Base-by-base conservation (phyloP, 2,888 invertebrate species). In the Polietes domitor region DNA sequence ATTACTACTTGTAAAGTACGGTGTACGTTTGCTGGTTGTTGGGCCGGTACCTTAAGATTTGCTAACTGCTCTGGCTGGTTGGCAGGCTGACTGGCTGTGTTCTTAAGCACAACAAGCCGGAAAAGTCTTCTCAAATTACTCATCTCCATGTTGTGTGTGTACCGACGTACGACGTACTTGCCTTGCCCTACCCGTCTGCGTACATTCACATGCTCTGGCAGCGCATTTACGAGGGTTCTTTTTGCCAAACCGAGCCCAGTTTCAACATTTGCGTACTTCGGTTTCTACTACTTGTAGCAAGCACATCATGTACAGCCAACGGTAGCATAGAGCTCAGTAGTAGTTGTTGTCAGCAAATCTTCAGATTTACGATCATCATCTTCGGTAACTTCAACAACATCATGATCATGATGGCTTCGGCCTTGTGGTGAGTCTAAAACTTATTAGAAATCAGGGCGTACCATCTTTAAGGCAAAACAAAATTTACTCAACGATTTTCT, bases 41-140 rank as follows among this genome's bases (percentile, higher is more conserved):
- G 63, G 37, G 74, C 53, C 15, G 41, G 65, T 65, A 65, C 68
- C 68, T 68, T 68, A 68, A 68, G 68, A 65, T 68, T 68, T 68
- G 68, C 43, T 21, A 65, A 37, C 37, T 43, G 19, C 43, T 68
- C 65, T n/a, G 17, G 5, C 24, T 37, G 37, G 32, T 61, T 17
- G 63, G n/a, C n/a, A n/a, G 15, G 17, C n/a, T 63, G 63, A 4
- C 61, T 61, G 26, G 28, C 15, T 41, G 19, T 32, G 41, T 65
- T 37, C 37, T 68, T 41, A 43, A 68, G 24, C 68, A 78, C 72
- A 84, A 78, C 83, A 84, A 81, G 84, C 84, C 84, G 84, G 84
- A 84, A 84, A 84, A 84, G 58, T 84, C 28, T 81, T 84, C 84
- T 84, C 84, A 81, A 84, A 76, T 84, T 84, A 84, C 84, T 84